Conservation (phyloP, 2,113 vertebrate genomes). For the Haemorhous mexicanus region DNA sequence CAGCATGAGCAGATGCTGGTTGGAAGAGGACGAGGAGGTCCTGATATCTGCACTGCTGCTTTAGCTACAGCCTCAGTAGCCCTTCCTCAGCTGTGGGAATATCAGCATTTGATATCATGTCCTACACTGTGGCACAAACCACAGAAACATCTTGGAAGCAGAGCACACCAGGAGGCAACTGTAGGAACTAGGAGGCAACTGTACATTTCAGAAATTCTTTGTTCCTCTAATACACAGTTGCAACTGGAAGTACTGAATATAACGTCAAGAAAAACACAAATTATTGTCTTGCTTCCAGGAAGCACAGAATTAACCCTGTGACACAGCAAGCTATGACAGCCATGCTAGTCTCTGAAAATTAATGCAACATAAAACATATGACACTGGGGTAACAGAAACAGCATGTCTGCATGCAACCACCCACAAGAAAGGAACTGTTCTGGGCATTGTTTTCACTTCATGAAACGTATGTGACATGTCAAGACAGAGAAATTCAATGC, state of each 20-base stretch:
- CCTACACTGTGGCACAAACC: not conserved
- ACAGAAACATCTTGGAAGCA: not conserved
- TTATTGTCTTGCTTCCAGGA: not conserved
- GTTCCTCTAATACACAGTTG: not conserved
- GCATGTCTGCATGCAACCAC: not conserved
- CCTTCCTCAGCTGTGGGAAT: not conserved
- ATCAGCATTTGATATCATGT: not conserved
- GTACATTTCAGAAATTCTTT: not conserved
- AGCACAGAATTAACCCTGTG: not conserved
- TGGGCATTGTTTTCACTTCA: slow-evolving; percentile 17
- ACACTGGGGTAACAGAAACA: not conserved
- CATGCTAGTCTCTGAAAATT: not conserved
- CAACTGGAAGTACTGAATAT: not conserved
- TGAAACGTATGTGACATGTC: not conserved
- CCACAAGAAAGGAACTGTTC: not conserved
- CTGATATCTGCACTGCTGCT: not conserved
- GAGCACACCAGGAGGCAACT: not conserved
- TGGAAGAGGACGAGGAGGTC: not conserved
- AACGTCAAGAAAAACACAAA: not conserved
- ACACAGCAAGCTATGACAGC: not conserved
- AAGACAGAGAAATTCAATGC: slow-evolving; percentile 4
- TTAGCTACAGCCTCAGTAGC: not conserved
- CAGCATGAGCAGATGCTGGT: not conserved
- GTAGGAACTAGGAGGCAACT: not conserved
- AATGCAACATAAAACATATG: not conserved